Evolutionary conservation across 2,888 invertebrate genomes (phyloP), one percentile per base, ranked within the genome.

Genomic region (Drosophila paranaensis): DNA sequence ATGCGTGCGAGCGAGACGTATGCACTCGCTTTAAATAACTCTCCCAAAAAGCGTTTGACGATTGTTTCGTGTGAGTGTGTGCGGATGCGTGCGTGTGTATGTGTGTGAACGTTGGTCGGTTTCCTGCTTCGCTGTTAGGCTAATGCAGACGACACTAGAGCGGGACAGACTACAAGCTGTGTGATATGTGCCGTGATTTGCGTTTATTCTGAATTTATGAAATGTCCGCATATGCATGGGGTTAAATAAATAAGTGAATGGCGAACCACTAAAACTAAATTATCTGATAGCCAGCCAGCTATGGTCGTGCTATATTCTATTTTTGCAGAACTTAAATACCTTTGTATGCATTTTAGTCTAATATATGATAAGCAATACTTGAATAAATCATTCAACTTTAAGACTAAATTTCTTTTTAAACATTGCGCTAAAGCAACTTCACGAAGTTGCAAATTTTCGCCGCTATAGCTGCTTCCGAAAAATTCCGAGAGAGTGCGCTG

Each of bases 11-110:
- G 76, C 46, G 68, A 69, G 68, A 72, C 27, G 60, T 51, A 43
- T 39, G 37, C 58, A 61, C 16, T 61, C 73, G 50, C 56, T 51
- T 61, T 46, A 62, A 79, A 79, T 67, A 77, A 78, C 79, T 79
- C 77, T 72, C 65, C 72, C 68, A 37, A 72, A 78, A 79, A 79
- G 73, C 73, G 76, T 76, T 65, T 66, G 76, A 68, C 76, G 77
- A 72, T 77, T 79, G 76, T 79, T 65, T 27, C 37, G 39, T 56
- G 40, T 45, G 33, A 46, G 37, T 16, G 37, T 16, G 37, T 51
- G 13, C 13, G 6, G 5, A 5, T 39, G 27, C 27, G 50, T 60
- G 42, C 13, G 46, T 37, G 43, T 33, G 33, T 20, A 13, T 39
- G 9, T 30, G 43, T 57, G 42, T 25, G 43, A 45, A 43, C 37